Conservation (phyloP, 2,888 invertebrate species). For the Parochlus steinenii region DNA sequence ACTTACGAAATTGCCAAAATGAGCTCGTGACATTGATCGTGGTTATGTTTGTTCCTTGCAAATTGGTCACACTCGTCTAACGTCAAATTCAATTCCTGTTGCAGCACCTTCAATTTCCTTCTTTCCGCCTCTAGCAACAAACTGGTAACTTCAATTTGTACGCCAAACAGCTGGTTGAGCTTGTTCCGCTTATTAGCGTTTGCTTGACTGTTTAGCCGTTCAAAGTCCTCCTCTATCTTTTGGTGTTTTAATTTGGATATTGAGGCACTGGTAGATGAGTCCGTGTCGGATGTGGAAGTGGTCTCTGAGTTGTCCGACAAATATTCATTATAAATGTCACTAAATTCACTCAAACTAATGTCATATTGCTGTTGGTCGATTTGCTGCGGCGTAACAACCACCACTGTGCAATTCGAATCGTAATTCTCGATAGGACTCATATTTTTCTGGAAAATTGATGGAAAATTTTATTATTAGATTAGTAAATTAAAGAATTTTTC, state of each 20-base stretch:
- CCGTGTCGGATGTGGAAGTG: conserved; percentile 6
- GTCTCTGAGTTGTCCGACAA: conserved; percentile 11
- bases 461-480: background rate
- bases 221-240: conserved; percentile 1
- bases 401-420: conserved; percentile 8
- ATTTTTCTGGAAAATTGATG: background rate
- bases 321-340: conserved; percentile 12
- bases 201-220: background rate
- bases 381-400: conserved; percentile 7
- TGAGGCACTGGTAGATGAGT: conserved; percentile 4
- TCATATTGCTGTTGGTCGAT: conserved; percentile 10
- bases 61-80: conserved; percentile 35
- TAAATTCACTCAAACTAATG: conserved; percentile 12
- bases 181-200: conserved; percentile 1
- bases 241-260: too few relatives aligned
- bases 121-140: conserved; percentile 49
- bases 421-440: conserved; percentile 9
- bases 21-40: conserved; percentile 41
- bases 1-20: conserved; percentile 47
- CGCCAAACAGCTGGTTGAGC: conserved; percentile 10
- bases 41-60: conserved; percentile 5
- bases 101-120: conserved; percentile 44
- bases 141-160: conserved; percentile 42
- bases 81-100: conserved; percentile 44
- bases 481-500: conserved; percentile 2